Percentiles rank a stretch among this genome's conserved stretches.
Conservation (phyloP, 2,888 invertebrate species). For the Cremastinae sp. region DNA sequence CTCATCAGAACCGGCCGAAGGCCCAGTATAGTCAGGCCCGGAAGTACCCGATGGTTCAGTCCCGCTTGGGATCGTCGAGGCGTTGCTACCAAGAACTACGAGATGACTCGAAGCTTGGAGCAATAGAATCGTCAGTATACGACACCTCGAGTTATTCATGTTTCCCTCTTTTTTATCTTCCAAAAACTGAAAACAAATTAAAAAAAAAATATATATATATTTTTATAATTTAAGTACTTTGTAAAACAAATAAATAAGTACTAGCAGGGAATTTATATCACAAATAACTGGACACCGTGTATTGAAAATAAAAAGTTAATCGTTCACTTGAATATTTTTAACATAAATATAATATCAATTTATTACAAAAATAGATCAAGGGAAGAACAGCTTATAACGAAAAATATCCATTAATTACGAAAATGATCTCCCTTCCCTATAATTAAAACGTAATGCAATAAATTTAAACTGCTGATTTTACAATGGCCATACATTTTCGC, state of each 20-base stretch:
- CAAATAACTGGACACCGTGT: too few relatives aligned
- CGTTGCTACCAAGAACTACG: conserved; percentile 63
- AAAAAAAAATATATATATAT: background rate
- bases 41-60: conserved; percentile 74
- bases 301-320: too few relatives aligned
- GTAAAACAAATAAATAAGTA: too few relatives aligned
- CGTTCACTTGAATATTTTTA: background rate
- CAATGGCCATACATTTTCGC: too few relatives aligned
- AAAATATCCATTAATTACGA: conserved; percentile 5
- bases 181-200: conserved; percentile 51
- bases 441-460: too few relatives aligned
- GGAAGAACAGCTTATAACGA: too few relatives aligned
- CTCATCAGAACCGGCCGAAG: conserved; percentile 84
- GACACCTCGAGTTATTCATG: conserved; percentile 68
- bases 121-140: conserved; percentile 67
- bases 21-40: conserved; percentile 77
- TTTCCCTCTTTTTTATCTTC: conserved; percentile 56
- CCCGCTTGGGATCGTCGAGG: conserved; percentile 64
- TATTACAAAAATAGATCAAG: too few relatives aligned
- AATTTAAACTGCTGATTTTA: too few relatives aligned
- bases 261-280: too few relatives aligned
- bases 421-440: too few relatives aligned
- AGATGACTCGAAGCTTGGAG: conserved; percentile 64
- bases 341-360: too few relatives aligned
- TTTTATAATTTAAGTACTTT: background rate